A percentile compares a stretch with the other conserved stretches of the same genome.
Conservation (phyloP, 1,140 invertebrate species). For the Brachionus paranguensis region DNA sequence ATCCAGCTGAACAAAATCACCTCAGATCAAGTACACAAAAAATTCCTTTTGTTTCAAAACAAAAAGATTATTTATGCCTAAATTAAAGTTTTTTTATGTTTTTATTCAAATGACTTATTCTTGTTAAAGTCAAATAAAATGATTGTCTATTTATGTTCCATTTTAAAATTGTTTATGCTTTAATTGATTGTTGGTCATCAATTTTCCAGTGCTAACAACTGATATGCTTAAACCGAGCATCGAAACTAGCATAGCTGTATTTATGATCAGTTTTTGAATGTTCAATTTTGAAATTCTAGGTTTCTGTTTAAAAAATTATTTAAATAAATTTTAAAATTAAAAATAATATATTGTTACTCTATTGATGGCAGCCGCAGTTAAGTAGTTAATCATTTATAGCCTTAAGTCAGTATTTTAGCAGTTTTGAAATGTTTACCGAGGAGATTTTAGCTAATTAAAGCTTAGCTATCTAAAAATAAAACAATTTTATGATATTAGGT, state of each 20-base stretch:
- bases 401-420: neutral
- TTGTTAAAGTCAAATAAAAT: neutral
- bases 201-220: conserved; percentile 6
- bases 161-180: neutral
- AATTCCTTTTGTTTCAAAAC: neutral
- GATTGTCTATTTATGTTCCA: neutral
- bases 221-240: neutral
- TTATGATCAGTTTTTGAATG: neutral
- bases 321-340: neutral
- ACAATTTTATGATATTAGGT: neutral
- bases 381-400: neutral
- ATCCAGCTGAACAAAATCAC: neutral
- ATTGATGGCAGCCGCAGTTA: neutral
- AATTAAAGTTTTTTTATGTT: neutral
- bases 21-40: neutral
- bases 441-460: neutral
- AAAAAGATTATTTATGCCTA: neutral
- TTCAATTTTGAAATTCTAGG: neutral
- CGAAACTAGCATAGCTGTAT: conserved; percentile 1
- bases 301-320: neutral
- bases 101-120: neutral
- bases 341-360: neutral
- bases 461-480: neutral
- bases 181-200: conserved; percentile 1
- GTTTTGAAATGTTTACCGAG: neutral